phyloP scores from a whole-genome alignment of 2,797 vertebrate species.

The Meriones psammophilus region DNA sequence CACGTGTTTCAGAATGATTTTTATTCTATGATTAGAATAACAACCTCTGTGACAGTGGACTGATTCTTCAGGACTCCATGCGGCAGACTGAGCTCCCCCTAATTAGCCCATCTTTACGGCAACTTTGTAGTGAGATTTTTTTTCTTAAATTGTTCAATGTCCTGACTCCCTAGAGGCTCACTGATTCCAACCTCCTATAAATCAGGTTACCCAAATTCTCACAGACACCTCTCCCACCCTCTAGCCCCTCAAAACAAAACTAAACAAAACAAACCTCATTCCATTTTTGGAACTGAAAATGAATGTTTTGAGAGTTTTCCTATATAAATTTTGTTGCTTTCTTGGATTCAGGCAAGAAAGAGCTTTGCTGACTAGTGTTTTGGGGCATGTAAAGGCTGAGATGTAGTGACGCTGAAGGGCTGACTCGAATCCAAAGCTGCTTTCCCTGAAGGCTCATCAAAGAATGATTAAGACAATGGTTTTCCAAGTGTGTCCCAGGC shows the following conservation, averaged over 20 bases:
- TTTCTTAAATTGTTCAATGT: conserved; percentile 47
- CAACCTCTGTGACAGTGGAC: conserved; percentile 35
- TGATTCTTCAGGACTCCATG: not conserved
- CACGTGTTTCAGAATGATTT: conserved; percentile 66
- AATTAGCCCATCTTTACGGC: conserved; percentile 32
- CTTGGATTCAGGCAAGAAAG: conserved; percentile 50
- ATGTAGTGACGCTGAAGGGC: not conserved
- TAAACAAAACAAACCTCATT: not conserved
- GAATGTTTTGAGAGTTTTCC: conserved; percentile 23
- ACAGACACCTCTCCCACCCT: not conserved
- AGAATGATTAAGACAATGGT: not conserved
- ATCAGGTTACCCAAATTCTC: conserved; percentile 24
- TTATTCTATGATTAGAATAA: conserved; percentile 64
- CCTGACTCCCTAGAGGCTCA: conserved; percentile 61
- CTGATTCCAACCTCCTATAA: conserved; percentile 32
- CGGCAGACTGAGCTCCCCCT: conserved; percentile 42
- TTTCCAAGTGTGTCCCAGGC: conserved; percentile 14
- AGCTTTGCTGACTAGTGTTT: not conserved
- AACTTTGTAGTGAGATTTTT: conserved; percentile 53
- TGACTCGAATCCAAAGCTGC: not conserved
- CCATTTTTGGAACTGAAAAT: conserved; percentile 4
- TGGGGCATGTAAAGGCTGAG: conserved; percentile 18
- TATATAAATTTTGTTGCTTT: conserved; percentile 49
- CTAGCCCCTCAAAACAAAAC: too few species aligned
- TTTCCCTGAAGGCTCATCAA: conserved; percentile 56